Percentiles rank a stretch among this genome's conserved stretches.
These are phyloP conservation scores for Caenorhabditis tropicalis DNA, from an alignment of 1,140 invertebrate species.

Conservation along the genomic window DNA sequence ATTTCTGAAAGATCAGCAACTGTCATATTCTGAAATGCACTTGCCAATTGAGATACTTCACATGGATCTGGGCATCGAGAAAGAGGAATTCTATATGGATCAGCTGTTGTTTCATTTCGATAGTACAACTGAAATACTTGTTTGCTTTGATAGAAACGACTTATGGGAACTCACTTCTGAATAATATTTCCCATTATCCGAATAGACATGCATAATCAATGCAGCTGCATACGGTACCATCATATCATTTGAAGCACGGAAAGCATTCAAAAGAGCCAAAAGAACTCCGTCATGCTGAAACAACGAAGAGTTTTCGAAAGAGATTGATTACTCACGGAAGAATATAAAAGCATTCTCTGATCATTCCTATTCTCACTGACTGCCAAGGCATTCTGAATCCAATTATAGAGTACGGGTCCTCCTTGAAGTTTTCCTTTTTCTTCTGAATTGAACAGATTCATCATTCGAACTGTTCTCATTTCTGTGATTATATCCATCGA, in stretches of 20 bases:
- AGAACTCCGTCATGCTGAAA: constrained; percentile 55
- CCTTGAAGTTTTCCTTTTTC: constrained; percentile 44
- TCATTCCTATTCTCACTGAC: constrained; percentile 49
- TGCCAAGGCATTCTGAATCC: constrained; percentile 43
- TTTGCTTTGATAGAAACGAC: too few species aligned
- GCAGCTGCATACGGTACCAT: constrained; percentile 55
- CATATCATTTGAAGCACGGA: constrained; percentile 44
- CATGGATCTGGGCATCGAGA: constrained; percentile 10
- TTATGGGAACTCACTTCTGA: not conserved
- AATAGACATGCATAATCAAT: constrained; percentile 50
- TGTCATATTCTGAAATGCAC: not conserved
- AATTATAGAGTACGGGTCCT: constrained; percentile 50
- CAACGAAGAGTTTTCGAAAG: not conserved
- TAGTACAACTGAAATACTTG: constrained; percentile 16
- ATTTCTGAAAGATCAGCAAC: not conserved
- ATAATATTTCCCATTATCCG: constrained; percentile 19
- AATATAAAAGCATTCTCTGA: constrained; percentile 53
- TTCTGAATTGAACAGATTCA: constrained; percentile 32
- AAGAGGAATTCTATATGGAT: constrained; percentile 16
- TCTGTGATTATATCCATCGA: constrained; percentile 49
- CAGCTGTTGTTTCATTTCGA: constrained; percentile 14
- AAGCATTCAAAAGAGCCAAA: constrained; percentile 46
- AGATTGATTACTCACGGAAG: constrained; percentile 31
- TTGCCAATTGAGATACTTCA: constrained; percentile 26
- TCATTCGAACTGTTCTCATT: constrained; percentile 10